Evolutionary conservation across 2,888 invertebrate species (phyloP).

Genomic region (Mellilla xanthometata): DNA sequence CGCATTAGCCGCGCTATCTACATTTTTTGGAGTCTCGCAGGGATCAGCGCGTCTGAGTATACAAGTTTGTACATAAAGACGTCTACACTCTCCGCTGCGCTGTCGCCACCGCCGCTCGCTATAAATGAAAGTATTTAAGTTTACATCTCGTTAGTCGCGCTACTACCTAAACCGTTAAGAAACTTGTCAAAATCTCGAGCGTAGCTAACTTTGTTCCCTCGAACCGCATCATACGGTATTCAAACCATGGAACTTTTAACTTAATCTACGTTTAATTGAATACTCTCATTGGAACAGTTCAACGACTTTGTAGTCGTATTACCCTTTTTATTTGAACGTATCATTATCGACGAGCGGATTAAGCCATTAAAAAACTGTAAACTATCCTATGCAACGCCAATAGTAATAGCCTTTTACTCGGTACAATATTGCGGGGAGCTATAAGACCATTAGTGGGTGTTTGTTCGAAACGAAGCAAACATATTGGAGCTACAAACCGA

Average conservation of each 20-base stretch:
- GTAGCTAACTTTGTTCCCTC: slow-evolving; percentile 12
- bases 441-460: slow-evolving; percentile 38
- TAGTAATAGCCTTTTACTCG: slow-evolving; percentile 16
- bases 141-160: slow-evolving; percentile 48
- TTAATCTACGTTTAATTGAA: slow-evolving; percentile 13
- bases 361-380: slow-evolving; percentile 22
- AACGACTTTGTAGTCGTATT: slow-evolving; percentile 10
- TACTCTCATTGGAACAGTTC: slow-evolving; percentile 9
- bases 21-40: slow-evolving; percentile 49
- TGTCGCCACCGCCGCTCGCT: slow-evolving; percentile 38
- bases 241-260: slow-evolving; percentile 5
- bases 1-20: slow-evolving; percentile 59
- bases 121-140: slow-evolving; percentile 52
- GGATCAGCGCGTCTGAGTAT: slow-evolving; percentile 46
- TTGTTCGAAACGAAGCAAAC: slow-evolving; percentile 42
- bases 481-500: slow-evolving; percentile 51
- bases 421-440: slow-evolving; percentile 28
- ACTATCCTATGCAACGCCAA: slow-evolving; percentile 14
- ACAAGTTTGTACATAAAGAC: slow-evolving; percentile 55
- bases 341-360: slow-evolving; percentile 16
- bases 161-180: slow-evolving; percentile 24
- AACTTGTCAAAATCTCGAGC: slow-evolving; percentile 20
- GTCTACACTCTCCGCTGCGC: slow-evolving; percentile 39
- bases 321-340: slow-evolving; percentile 22
- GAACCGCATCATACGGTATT: slow-evolving; percentile 7